Percentiles rank a stretch among this genome's conserved stretches.
Evolutionary conservation across 1,140 invertebrate genomes (phyloP).

Genomic region (Anastrepha obliqua): DNA sequence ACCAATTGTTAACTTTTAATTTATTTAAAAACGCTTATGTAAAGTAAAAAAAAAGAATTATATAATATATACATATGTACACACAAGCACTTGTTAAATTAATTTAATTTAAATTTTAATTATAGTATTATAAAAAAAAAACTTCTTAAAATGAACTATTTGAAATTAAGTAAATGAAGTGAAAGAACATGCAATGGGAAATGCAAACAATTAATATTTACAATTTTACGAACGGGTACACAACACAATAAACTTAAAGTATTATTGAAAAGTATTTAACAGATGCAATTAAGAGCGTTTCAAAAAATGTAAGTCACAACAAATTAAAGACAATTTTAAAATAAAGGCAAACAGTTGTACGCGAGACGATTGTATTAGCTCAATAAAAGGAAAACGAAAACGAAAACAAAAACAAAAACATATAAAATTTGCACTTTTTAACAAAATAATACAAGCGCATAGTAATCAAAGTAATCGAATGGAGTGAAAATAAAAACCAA

Average conservation of each 20-base stretch:
- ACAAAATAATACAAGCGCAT: conserved; percentile 27
- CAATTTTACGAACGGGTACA: conserved; percentile 48
- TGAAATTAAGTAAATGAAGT: conserved; percentile 25
- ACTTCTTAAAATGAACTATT: conserved; percentile 18
- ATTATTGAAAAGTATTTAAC: conserved; percentile 48
- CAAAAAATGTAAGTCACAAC: conserved; percentile 24
- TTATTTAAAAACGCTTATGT: conserved; percentile 35
- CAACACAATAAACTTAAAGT: conserved; percentile 40
- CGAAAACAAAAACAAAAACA: background rate
- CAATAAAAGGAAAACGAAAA: background rate
- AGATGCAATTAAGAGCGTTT: conserved; percentile 40
- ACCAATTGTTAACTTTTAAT: conserved; percentile 36
- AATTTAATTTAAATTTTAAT: conserved; percentile 40
- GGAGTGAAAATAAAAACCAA: background rate
- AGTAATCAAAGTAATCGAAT: conserved; percentile 14
- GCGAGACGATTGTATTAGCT: background rate
- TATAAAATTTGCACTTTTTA: conserved; percentile 48
- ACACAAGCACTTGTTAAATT: conserved; percentile 44
- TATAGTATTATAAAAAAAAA: background rate
- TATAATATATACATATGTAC: background rate
- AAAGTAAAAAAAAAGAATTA: background rate
- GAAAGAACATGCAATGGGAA: background rate
- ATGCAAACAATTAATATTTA: conserved; percentile 34
- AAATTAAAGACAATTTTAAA: conserved; percentile 15
- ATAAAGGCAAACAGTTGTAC: background rate